Base-by-base conservation (phyloP, 2,888 invertebrate species). In the Ethmia dodecea region DNA sequence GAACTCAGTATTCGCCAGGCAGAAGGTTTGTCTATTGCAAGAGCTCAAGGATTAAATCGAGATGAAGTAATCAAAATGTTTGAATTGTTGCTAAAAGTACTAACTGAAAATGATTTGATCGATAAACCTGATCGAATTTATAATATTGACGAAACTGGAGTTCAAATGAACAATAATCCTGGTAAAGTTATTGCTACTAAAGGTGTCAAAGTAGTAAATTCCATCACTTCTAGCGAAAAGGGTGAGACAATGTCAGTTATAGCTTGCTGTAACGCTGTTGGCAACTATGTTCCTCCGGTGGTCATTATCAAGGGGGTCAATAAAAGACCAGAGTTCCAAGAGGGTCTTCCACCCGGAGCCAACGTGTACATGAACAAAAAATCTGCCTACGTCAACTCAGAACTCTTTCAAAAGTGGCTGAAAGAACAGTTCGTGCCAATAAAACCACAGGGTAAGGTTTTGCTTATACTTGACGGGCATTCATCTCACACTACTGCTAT, bases 91-190 rank as follows among this genome's bases (percentile, higher is more conserved):
- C 31, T 41, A 28, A 37, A 37, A 34, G 41, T 52, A 31, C 34
- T 55, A 14, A 37, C 36, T 13, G 49, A 57, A 38, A 43, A 59
- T 44, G 43, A 57, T 40, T 46, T 59, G 13, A 12, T 51, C 27
- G 44, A 48, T 35, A 53, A 57, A 38, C 60, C 52, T 16, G 40
- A 33, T 9, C 26, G 45, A 30, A 56, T 73, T 14, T 74, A 45
- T 36, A 74, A 72, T 47, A 42, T 60, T 16, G 66, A 69, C 39
- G 66, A 72, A 42, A 60, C 59, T 22, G 66, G 64, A 0, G 34
- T 67, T 5, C 63, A 65, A 26, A 46, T 64, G 6, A 72, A 71
- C 22, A 66, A 67, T 39, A 56, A 50, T 30, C 59, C 68, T 27
- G 52, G 53, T 8, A 53, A 62, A 42, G 60, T 76, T 18, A 15